Evolutionary conservation across 2,113 vertebrate species (phyloP).

Genomic region (Danionella cerebrum): DNA sequence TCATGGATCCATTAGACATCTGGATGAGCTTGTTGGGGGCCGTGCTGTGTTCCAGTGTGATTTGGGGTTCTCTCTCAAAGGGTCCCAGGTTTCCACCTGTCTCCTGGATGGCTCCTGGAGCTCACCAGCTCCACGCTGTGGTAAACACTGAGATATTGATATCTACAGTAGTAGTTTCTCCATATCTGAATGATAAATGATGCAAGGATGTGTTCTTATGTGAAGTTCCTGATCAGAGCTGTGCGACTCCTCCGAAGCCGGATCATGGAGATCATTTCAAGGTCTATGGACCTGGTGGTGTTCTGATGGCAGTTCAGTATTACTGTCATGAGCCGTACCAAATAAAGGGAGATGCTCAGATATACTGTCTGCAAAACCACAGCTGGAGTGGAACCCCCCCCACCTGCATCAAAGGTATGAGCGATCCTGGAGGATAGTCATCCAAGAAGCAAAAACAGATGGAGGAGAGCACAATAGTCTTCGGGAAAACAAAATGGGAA

Average conservation of each 20-base stretch:
- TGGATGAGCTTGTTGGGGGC: constrained; percentile 76
- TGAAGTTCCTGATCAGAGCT: constrained; percentile 77
- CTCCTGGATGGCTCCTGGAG: constrained; percentile 79
- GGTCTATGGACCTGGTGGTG: constrained; percentile 75
- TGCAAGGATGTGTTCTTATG: background rate
- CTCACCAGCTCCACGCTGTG: constrained; percentile 67
- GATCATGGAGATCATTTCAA: constrained; percentile 82
- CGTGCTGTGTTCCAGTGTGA: constrained; percentile 74
- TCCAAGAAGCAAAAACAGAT: too few relatives aligned
- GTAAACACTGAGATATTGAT: too few relatives aligned
- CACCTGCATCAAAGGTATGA: constrained; percentile 85
- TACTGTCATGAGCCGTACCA: constrained; percentile 84
- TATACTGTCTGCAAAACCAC: constrained; percentile 78
- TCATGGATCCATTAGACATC: constrained; percentile 71
- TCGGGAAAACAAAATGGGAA: too few relatives aligned
- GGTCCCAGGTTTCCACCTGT: constrained; percentile 67
- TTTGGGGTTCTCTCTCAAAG: constrained; percentile 70
- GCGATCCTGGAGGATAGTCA: too few relatives aligned
- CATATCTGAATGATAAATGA: background rate
- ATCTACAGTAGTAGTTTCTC: too few relatives aligned
- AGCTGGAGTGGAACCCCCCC: constrained; percentile 88
- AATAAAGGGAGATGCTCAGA: constrained; percentile 77
- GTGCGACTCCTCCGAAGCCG: constrained; percentile 75
- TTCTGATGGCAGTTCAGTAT: constrained; percentile 81
- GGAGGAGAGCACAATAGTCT: too few relatives aligned